Evolutionary conservation across 1,140 invertebrate genomes (phyloP), one percentile per base, ranked within the genome.

Genomic region (Anastrepha obliqua): DNA sequence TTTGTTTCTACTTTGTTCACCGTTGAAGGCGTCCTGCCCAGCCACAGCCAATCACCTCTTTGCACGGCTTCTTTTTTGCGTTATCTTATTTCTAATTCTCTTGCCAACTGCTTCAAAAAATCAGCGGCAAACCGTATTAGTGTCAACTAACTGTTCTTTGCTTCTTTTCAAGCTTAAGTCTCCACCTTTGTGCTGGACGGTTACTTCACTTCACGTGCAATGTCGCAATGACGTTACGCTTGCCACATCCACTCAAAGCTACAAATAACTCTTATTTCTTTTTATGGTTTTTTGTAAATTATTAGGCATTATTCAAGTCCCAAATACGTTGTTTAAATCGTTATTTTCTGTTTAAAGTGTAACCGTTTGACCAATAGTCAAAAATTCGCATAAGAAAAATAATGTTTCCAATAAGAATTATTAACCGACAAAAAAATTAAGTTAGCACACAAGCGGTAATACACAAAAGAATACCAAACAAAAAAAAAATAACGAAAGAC

Each of bases 71-170:
- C 60, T 17, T 4, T n/a, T 67, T 74, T 20, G 5, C 11, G 44
- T 74, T 74, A 74, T 6, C 17, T 81, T 81, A 5, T 20, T 81
- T 55, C 47, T 55, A 55, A 55, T 55, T 81, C n/a, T 81, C 44
- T 81, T 58, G 47, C 47, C 47, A 51, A n/a, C 47, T 55, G 47
- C 47, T 81, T 7, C 17, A 9, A 51, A 81, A 81, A 81, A 58
- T 51, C 74, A 81, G 74, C 74, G n/a, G 55, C 74, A 29, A 81
- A 47, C 58, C 59, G 85, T 86, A 91, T 92, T 89, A 92, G 89
- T 92, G 91, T 92, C 91, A 92, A 91, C 91, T 92, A 92, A 92
- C 91, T 91, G 91, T 92, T 87, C 81, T 86, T 85, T 8, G 67
- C 90, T 90, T 89, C 29, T 85, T 51, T 86, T 60, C 59, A 51